Conservation (phyloP, 53 echinoderm and acorn worm species). For the Echinometra lucunter region DNA sequence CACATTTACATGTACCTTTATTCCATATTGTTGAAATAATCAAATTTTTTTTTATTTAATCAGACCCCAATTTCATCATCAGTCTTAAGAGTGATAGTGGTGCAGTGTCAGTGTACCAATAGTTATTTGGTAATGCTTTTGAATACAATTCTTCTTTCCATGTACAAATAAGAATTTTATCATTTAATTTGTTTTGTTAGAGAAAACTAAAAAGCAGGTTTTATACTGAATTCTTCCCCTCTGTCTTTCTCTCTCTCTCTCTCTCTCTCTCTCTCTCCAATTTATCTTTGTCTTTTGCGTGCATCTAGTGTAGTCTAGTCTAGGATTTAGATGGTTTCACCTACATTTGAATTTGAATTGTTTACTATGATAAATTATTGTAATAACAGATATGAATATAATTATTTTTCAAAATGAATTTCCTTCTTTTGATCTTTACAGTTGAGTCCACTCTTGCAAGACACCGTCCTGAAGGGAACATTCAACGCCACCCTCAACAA, state of each 20-base stretch:
- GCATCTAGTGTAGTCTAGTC: too few species aligned
- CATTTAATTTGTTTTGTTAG: too few species aligned
- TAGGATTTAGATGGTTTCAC: too few species aligned
- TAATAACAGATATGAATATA: neutral
- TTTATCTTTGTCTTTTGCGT: too few species aligned
- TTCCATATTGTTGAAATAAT: neutral
- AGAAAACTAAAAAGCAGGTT: too few species aligned
- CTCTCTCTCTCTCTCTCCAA: neutral
- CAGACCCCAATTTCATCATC: neutral
- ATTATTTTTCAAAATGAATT: neutral
- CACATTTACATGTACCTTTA: too few species aligned
- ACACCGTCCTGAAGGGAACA: conserved; percentile 96
- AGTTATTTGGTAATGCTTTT: too few species aligned
- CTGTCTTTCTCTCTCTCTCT: neutral
- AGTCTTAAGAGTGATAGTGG: too few species aligned
- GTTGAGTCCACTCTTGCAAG: conserved; percentile 95
- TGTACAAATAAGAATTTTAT: too few species aligned
- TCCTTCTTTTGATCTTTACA: conserved; percentile 49
- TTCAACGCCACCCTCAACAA: conserved; percentile 98
- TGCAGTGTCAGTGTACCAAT: too few species aligned
- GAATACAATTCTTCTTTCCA: too few species aligned
- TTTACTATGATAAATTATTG: neutral
- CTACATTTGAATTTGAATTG: neutral
- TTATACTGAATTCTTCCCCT: neutral
- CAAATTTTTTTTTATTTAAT: too few species aligned